Evolutionary conservation across 2,888 invertebrate species (phyloP).

Genomic region (Cheilosia vernalis): DNA sequence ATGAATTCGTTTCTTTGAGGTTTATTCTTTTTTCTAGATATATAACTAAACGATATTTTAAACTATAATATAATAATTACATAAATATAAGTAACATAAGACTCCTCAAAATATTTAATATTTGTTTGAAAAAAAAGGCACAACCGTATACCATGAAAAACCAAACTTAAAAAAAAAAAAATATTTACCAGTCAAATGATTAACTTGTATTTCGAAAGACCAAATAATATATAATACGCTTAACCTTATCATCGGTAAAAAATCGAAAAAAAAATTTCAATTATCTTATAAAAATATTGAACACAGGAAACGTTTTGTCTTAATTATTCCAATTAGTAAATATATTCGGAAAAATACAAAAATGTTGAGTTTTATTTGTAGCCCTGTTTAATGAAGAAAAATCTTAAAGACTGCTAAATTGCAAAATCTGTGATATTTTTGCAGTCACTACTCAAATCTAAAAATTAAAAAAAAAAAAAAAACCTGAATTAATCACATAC

Average conservation of each 20-base stretch:
- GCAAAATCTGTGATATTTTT: conserved; percentile 78
- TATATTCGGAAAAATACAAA: conserved; percentile 1
- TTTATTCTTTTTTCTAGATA: background rate
- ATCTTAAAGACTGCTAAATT: conserved; percentile 76
- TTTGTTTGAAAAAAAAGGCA: no score
- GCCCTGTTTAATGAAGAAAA: conserved; percentile 34
- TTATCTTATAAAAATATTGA: conserved; percentile 11
- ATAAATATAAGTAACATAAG: background rate
- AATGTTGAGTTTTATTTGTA: conserved; percentile 19
- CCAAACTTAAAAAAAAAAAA: background rate
- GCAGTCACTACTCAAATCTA: conserved; percentile 74
- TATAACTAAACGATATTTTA: background rate
- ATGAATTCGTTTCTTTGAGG: background rate
- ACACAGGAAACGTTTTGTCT: background rate
- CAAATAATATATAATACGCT: conserved; percentile 49
- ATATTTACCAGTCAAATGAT: conserved; percentile 28
- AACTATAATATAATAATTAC: no score
- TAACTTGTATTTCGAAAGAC: conserved; percentile 37
- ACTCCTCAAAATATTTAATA: background rate
- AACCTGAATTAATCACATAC: conserved; percentile 8
- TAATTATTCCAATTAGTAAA: background rate
- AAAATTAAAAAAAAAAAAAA: conserved; percentile 48
- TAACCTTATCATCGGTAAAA: conserved; percentile 37
- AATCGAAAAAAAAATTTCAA: conserved; percentile 47
- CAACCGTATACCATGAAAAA: background rate